These are phyloP conservation scores for Ceyx melanurus DNA, from an alignment of 2,113 vertebrate genomes.

Conservation along the genomic window DNA sequence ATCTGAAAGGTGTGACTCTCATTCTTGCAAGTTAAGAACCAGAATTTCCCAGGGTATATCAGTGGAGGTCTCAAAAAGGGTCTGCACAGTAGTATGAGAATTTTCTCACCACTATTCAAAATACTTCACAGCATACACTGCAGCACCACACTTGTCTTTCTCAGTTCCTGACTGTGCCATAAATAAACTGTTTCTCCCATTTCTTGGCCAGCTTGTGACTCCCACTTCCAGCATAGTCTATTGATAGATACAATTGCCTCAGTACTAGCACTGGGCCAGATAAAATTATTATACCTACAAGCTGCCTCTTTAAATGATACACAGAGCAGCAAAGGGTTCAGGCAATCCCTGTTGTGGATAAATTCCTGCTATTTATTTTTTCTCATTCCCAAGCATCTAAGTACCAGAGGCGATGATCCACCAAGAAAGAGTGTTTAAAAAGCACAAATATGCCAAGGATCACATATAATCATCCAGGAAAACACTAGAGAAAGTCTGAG, in stretches of 20 bases:
- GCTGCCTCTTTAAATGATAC: background rate
- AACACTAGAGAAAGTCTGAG: background rate
- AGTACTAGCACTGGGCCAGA: background rate
- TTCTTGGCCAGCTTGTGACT: background rate
- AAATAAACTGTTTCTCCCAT: background rate
- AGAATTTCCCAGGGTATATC: background rate
- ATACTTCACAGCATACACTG: background rate
- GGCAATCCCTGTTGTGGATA: background rate
- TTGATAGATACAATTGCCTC: background rate
- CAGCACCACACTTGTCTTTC: background rate
- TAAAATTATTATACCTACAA: background rate
- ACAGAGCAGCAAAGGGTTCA: background rate
- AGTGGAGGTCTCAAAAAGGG: background rate
- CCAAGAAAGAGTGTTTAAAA: background rate
- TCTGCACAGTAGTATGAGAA: background rate
- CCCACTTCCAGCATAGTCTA: background rate
- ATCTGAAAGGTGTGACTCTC: background rate
- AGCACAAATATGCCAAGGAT: background rate
- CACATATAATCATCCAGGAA: background rate
- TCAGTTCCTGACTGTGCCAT: background rate
- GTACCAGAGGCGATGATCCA: background rate
- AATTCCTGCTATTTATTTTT: conserved; percentile 25
- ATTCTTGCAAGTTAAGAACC: background rate
- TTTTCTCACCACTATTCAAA: background rate
- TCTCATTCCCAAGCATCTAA: background rate